A percentile compares a stretch with the other conserved stretches of the same genome.
Conservation (phyloP, 2,113 vertebrate species). For the Tamias sibiricus region DNA sequence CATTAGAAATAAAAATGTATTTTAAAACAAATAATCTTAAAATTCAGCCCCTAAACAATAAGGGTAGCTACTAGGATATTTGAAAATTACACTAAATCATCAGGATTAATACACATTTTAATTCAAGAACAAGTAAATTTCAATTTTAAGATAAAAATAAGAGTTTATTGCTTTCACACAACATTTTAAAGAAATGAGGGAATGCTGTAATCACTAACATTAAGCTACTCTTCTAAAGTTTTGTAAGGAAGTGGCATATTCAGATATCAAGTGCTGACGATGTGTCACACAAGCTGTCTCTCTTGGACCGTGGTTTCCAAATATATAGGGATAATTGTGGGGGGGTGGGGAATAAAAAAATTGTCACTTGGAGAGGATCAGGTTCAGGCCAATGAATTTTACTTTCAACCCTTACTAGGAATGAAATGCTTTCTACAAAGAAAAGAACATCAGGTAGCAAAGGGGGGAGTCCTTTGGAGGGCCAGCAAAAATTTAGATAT, state of each 20-base stretch:
- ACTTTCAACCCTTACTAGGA: not conserved
- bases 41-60: not conserved
- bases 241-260: not conserved
- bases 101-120: conserved; percentile 30
- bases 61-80: not conserved
- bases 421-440: not conserved
- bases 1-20: not conserved
- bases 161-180: not conserved
- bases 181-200: not conserved
- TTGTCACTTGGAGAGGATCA: not conserved
- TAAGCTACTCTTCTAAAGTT: not conserved
- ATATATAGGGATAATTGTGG: not conserved
- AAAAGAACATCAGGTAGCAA: not conserved
- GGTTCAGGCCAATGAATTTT: not conserved
- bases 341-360: not conserved
- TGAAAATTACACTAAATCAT: conserved; percentile 50
- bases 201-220: not conserved
- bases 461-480: not conserved
- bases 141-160: conserved; percentile 20
- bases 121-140: conserved; percentile 31
- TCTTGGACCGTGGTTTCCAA: conserved; percentile 3
- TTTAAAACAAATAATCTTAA: conserved; percentile 23
- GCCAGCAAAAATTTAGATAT: conserved; percentile 1
- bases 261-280: not conserved
- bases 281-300: not conserved